These are phyloP conservation scores for Cyclopterus lumpus DNA, from an alignment of 2,797 vertebrate species.

Conservation along the genomic window DNA sequence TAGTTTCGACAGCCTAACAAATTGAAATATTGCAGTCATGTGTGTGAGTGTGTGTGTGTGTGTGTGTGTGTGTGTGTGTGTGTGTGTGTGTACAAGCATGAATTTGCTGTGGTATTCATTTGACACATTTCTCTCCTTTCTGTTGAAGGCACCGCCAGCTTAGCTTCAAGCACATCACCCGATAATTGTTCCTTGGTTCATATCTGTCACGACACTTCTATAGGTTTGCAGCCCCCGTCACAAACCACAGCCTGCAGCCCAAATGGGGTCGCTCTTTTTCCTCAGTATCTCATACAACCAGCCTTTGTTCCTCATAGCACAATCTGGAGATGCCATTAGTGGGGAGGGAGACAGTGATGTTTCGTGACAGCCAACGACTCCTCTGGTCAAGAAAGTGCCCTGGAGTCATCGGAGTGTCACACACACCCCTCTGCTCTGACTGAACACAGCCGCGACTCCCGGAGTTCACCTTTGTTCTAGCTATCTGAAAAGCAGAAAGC, in stretches of 20 bases:
- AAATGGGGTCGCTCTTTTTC: conserved; percentile 68
- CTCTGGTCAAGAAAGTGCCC: conserved; percentile 81
- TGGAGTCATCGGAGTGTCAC: conserved; percentile 78
- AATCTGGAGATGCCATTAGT: conserved; percentile 86
- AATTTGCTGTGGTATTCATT: conserved; percentile 44
- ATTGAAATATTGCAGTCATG: conserved; percentile 4
- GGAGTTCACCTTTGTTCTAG: conserved; percentile 83
- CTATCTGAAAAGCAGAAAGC: conserved; percentile 74
- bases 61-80: background rate
- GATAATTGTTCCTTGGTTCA: conserved; percentile 75
- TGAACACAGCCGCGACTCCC: conserved; percentile 55
- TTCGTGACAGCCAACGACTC: conserved; percentile 83
- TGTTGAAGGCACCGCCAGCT: conserved; percentile 48
- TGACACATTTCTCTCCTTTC: conserved; percentile 15
- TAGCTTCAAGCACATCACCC: conserved; percentile 66
- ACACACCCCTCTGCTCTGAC: conserved; percentile 64
- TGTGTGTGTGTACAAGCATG: background rate
- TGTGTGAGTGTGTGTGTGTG: background rate
- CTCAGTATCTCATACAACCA: conserved; percentile 68
- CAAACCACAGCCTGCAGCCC: conserved; percentile 66
- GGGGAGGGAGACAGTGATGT: conserved; percentile 81
- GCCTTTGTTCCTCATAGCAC: conserved; percentile 80
- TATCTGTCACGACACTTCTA: conserved; percentile 75
- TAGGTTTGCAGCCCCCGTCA: conserved; percentile 70
- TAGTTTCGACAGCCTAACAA: conserved; percentile 19